phyloP scores from a whole-genome alignment of 2,888 invertebrate genomes.

The Drosophila seclusa region DNA sequence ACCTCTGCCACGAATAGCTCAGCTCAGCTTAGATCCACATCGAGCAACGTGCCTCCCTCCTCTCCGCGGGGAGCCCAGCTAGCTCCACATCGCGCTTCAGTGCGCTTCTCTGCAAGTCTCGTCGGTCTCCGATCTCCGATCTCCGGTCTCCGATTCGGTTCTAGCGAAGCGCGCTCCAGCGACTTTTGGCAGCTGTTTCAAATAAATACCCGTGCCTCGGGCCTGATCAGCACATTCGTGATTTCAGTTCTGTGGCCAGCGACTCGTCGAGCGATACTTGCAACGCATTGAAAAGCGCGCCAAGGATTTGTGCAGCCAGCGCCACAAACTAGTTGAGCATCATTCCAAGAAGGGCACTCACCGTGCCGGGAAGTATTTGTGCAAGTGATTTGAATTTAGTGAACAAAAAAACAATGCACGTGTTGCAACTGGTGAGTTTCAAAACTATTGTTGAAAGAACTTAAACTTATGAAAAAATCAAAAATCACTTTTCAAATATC shows the following conservation, averaged over 20 bases:
- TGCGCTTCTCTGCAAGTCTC: constrained; percentile 51
- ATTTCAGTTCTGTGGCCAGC: constrained; percentile 52
- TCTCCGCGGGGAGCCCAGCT: not conserved
- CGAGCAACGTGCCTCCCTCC: constrained; percentile 1
- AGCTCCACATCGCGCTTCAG: constrained; percentile 73
- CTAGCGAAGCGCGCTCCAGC: constrained; percentile 45
- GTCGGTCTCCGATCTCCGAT: constrained; percentile 11
- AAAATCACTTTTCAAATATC: not conserved
- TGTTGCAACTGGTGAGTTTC: constrained; percentile 55
- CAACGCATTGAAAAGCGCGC: constrained; percentile 8
- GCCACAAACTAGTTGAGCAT: not conserved
- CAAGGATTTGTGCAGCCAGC: constrained; percentile 40
- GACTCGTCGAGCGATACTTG: constrained; percentile 23
- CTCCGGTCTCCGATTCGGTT: constrained; percentile 40
- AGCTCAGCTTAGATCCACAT: not conserved
- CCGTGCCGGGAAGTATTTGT: constrained; percentile 37
- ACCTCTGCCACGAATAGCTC: constrained; percentile 43
- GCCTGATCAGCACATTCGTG: constrained; percentile 70
- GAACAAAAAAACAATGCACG: constrained; percentile 42
- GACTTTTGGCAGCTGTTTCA: constrained; percentile 36
- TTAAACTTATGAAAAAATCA: not conserved
- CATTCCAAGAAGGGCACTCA: constrained; percentile 17
- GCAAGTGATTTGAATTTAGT: constrained; percentile 32
- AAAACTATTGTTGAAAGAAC: not conserved
- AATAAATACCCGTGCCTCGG: constrained; percentile 71